phyloP scores from a whole-genome alignment of 2,113 vertebrate genomes.

The Falcunculus frontatus region DNA sequence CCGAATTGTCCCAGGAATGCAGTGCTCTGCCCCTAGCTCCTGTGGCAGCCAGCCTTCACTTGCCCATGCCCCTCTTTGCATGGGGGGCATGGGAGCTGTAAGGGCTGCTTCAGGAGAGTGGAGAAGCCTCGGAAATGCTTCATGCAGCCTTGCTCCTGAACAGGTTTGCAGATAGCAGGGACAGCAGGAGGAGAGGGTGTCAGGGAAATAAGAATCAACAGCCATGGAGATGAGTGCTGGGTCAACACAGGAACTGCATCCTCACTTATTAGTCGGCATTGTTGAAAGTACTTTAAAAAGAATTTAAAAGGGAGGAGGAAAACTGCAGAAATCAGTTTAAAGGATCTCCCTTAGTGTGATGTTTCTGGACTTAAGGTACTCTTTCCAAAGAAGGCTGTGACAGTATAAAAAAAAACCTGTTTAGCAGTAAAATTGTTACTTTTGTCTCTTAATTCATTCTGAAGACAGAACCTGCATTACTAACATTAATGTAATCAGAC shows the following conservation, averaged over 20 bases:
- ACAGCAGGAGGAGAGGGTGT: not conserved
- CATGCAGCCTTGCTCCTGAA: not conserved
- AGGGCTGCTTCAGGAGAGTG: not conserved
- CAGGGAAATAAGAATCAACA: not conserved
- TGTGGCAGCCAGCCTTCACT: fast-evolving
- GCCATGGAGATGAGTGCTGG: not conserved
- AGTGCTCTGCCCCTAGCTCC: not conserved
- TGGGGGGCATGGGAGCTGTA: not conserved
- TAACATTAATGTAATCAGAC: not conserved
- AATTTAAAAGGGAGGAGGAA: not conserved
- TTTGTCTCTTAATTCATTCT: not conserved
- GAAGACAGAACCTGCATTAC: not conserved
- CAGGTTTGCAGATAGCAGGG: not conserved
- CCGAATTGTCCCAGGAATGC: not conserved
- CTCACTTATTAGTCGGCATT: not conserved
- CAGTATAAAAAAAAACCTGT: not conserved
- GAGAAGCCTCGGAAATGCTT: not conserved
- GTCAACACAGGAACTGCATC: not conserved
- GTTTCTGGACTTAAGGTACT: not conserved
- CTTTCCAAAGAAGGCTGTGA: not conserved
- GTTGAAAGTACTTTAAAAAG: not conserved
- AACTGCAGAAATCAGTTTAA: not conserved
- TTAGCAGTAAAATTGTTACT: not conserved
- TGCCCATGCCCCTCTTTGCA: not conserved
- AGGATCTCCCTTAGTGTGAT: not conserved